Evolutionary conservation across 2,113 vertebrate genomes (phyloP).

Genomic region (Marmota flaviventris): DNA sequence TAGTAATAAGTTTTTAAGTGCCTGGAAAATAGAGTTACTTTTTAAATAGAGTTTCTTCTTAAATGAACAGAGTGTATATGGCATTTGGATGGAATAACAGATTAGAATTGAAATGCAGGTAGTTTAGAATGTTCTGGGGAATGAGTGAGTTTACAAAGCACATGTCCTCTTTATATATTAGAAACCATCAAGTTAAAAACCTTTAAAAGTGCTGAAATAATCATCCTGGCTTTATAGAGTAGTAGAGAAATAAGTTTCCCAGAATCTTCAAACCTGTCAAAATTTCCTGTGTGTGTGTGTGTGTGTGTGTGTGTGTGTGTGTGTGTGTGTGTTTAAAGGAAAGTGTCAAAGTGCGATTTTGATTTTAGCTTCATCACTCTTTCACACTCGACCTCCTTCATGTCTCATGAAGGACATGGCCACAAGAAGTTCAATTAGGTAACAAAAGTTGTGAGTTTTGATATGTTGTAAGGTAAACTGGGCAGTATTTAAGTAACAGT

Average conservation of each 20-base stretch:
- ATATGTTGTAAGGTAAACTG: neutral
- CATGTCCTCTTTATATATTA: neutral
- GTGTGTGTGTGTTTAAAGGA: neutral
- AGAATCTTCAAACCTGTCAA: conserved; percentile 2
- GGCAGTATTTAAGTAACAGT: neutral
- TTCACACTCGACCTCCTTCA: accelerated
- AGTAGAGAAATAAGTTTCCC: neutral
- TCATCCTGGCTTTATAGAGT: neutral
- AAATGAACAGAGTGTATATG: neutral
- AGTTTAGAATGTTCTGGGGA: neutral
- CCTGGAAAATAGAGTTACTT: conserved; percentile 46
- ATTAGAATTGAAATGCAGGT: conserved; percentile 39
- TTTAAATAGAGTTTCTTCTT: conserved; percentile 66
- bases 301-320: too few relatives aligned
- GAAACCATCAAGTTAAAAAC: neutral
- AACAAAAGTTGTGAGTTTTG: neutral
- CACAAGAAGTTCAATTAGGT: neutral
- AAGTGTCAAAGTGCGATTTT: neutral
- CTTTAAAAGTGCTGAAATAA: conserved; percentile 29
- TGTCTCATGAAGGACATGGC: accelerated
- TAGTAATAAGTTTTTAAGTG: conserved; percentile 69
- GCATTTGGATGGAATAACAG: conserved; percentile 28
- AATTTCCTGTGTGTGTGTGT: neutral
- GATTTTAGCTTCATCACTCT: neutral
- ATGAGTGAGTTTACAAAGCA: neutral